Evolutionary conservation across 1,140 invertebrate genomes (phyloP).

Genomic region (Hetaerina americana): DNA sequence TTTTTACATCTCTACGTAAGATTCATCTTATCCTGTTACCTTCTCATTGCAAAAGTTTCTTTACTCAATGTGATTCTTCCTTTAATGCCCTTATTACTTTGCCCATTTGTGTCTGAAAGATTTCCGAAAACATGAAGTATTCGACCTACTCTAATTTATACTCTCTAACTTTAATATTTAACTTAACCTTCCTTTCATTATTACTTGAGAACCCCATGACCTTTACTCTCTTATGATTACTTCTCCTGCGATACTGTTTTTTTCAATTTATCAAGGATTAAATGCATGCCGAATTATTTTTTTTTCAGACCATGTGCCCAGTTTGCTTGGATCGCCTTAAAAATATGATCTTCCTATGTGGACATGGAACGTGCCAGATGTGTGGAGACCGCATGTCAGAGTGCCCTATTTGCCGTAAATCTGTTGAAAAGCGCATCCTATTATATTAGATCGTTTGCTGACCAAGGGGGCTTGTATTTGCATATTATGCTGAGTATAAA

Average conservation of each 20-base stretch:
- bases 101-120: too few relatives aligned
- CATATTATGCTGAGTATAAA: neutral
- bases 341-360: constrained; percentile 97
- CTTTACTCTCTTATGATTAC: too few relatives aligned
- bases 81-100: too few relatives aligned
- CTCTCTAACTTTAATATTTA: too few relatives aligned
- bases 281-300: constrained; percentile 8
- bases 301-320: constrained; percentile 87
- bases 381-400: constrained; percentile 94
- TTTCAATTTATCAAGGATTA: neutral
- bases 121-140: too few relatives aligned
- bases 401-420: constrained; percentile 93
- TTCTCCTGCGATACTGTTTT: too few relatives aligned
- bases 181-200: too few relatives aligned
- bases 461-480: neutral
- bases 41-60: too few relatives aligned
- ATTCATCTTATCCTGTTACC: too few relatives aligned
- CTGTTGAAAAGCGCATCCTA: constrained; percentile 87
- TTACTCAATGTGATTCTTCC: too few relatives aligned
- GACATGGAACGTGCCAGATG: constrained; percentile 95
- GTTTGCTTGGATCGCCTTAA: constrained; percentile 93
- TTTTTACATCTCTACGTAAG: too few relatives aligned
- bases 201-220: neutral
- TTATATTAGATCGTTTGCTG: constrained; percentile 47
- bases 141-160: too few relatives aligned